Evolutionary conservation across 1,140 invertebrate genomes (phyloP).

Genomic region (Bombus picipes): DNA sequence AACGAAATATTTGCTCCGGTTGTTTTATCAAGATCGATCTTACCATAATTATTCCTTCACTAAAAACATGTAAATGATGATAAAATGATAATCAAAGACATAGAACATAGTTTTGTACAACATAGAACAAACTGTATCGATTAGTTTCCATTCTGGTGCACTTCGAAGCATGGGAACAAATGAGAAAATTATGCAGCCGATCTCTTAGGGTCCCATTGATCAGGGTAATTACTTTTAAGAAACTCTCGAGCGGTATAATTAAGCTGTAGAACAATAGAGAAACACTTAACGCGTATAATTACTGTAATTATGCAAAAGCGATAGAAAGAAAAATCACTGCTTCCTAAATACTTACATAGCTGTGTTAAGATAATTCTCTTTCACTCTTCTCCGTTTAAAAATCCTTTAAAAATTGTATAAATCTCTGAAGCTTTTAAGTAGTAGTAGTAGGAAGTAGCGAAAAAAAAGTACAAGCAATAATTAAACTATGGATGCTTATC

Average conservation of each 20-base stretch:
- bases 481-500: background rate
- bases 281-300: conserved; percentile 2
- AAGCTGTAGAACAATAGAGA: background rate
- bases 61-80: no score
- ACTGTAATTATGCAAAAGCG: no score
- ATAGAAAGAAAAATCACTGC: background rate
- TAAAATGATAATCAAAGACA: no score
- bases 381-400: background rate
- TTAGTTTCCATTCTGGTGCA: background rate
- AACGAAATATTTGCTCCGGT: background rate
- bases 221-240: conserved; percentile 6
- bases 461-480: background rate
- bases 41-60: background rate
- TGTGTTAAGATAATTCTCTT: background rate
- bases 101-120: no score
- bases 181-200: background rate
- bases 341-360: background rate
- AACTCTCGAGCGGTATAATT: background rate
- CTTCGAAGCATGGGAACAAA: background rate
- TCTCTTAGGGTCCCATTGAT: background rate
- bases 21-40: no score
- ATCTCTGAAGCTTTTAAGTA: background rate
- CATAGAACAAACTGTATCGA: background rate
- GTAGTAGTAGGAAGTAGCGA: no score
- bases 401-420: no score